Evolutionary conservation across 2,113 vertebrate genomes (phyloP).

Genomic region (Casuarius casuarius): DNA sequence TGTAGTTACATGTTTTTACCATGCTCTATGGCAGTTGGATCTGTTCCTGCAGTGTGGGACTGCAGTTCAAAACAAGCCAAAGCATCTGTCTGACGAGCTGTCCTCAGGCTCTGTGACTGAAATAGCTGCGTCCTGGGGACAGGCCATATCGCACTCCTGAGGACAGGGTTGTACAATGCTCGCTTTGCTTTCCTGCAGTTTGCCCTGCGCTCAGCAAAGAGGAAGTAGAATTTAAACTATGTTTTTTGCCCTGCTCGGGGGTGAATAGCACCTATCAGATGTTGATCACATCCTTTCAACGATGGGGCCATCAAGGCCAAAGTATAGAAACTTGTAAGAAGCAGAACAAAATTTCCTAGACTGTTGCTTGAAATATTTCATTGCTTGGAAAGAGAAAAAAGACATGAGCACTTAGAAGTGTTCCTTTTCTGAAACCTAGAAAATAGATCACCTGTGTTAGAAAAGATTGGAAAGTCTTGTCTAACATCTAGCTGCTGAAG

Average conservation of each 20-base stretch:
- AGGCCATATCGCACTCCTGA: neutral
- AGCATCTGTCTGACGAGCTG: constrained; percentile 35
- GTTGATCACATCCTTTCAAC: neutral
- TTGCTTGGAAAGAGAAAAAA: neutral
- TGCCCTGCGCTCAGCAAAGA: neutral
- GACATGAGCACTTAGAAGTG: neutral
- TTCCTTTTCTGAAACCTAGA: neutral
- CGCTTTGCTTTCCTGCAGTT: neutral
- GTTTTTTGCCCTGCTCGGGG: neutral
- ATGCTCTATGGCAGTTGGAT: constrained; percentile 26
- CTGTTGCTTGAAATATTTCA: neutral
- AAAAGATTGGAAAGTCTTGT: neutral
- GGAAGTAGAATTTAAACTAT: neutral
- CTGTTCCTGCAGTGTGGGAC: neutral
- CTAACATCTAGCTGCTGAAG: neutral
- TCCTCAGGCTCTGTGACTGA: neutral
- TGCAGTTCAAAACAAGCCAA: neutral
- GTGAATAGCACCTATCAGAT: neutral
- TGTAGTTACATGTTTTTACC: constrained; percentile 11
- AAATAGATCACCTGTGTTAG: neutral
- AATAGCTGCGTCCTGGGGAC: neutral
- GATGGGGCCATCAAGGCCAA: too few relatives aligned
- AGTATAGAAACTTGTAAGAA: neutral
- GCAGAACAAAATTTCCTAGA: neutral
- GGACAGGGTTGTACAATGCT: constrained; percentile 44